A percentile compares a stretch with the other conserved stretches of the same genome.
Conservation (phyloP, 2,797 vertebrate species). For the Lates japonicus region DNA sequence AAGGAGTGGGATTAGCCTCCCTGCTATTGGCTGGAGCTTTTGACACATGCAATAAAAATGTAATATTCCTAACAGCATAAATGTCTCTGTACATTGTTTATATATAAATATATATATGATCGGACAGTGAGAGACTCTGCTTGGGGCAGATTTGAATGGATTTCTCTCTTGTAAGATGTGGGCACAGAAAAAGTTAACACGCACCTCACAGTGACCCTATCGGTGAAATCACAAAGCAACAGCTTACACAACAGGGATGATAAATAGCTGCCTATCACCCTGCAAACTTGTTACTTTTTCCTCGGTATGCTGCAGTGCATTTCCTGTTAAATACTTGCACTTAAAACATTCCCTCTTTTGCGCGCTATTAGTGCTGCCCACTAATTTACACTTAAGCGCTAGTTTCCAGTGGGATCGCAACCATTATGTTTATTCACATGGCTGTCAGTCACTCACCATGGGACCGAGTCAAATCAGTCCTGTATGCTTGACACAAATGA, state of each 20-base stretch:
- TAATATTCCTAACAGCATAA: slow-evolving; percentile 54
- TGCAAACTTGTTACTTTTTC: slow-evolving; percentile 34
- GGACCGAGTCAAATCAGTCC: slow-evolving; percentile 73
- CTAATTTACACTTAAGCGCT: slow-evolving; percentile 69
- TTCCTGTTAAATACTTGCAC: slow-evolving; percentile 64
- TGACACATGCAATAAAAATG: slow-evolving; percentile 65
- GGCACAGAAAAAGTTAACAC: slow-evolving; percentile 63
- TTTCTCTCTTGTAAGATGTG: slow-evolving; percentile 67
- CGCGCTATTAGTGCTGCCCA: slow-evolving; percentile 58
- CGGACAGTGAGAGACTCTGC: slow-evolving; percentile 46
- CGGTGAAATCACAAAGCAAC: slow-evolving; percentile 58
- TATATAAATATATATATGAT: slow-evolving; percentile 43
- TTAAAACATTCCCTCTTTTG: slow-evolving; percentile 60
- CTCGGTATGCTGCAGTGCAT: slow-evolving; percentile 19
- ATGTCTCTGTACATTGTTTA: slow-evolving; percentile 41
- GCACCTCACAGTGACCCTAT: slow-evolving; percentile 54
- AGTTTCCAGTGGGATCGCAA: slow-evolving; percentile 49
- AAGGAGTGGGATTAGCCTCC: slow-evolving; percentile 56
- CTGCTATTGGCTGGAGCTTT: slow-evolving; percentile 41
- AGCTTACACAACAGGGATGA: slow-evolving; percentile 67
- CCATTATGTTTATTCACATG: slow-evolving; percentile 72
- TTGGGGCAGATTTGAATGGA: slow-evolving; percentile 63
- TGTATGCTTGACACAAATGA: slow-evolving; percentile 76
- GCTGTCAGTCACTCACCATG: slow-evolving; percentile 69
- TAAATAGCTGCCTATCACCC: slow-evolving; percentile 56